Base-by-base conservation (phyloP, 2,888 invertebrate species). In the Strigamia transsilvanica region DNA sequence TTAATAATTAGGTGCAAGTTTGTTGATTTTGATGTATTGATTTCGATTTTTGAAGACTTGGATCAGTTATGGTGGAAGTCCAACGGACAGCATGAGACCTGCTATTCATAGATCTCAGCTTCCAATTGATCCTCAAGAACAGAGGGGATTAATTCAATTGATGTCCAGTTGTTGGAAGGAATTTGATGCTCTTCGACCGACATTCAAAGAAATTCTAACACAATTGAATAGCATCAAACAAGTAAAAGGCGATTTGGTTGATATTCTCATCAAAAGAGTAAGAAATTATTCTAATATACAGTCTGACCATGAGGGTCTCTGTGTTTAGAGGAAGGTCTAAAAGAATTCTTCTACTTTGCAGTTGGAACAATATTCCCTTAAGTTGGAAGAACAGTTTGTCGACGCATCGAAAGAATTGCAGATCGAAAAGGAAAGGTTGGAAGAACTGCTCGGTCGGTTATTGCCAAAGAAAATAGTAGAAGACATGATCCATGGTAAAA, bases 191-290 rank as follows among this genome's bases (percentile, higher is more conserved):
- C 41, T 77, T 73, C 7, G 82, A 78, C 77, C 78, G 5, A 77
- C 82, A n/a, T 82, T 78, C 23, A 41, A 78, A 78, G 78, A 77
- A 41, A n/a, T 78, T 34, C 10, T 78, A 6, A 13, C 23, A 2
- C 73, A 46, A 23, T 42, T 82, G 23, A 41, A 42, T 10, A 34
- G 15, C 9, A 82, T 82, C 10, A 73, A 46, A 23, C 77, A n/a
- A 82, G 61, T 82, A 27, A 77, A 46, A 56, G 82, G 82, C 13
- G 82, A 82, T 41, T 78, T 82, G 77, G 82, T 82, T 18, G 82
- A 82, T 32, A 77, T 82, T 18, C 46, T 82, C 10, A 73, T 82
- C 12, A 73, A 78, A 78, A 18, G 82, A 77, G 82, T 82, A 81
- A 81, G 10, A 12, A 77, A 77, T 2, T 3, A 34, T 27, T 18